Conservation (phyloP, 2,888 invertebrate species). For the Caenorhabditis doughertyi region DNA sequence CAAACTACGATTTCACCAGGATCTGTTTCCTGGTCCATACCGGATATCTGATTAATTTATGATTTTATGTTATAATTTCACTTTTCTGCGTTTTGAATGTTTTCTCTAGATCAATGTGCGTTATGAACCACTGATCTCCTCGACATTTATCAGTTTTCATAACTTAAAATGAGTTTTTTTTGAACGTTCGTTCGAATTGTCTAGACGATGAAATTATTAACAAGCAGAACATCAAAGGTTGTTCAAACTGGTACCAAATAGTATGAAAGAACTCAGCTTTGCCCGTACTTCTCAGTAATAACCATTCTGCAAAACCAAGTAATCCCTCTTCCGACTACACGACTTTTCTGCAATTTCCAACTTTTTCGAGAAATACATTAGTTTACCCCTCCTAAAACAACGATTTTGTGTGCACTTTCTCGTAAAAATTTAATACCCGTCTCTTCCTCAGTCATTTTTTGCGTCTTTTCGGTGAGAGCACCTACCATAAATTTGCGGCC, state of each 20-base stretch:
- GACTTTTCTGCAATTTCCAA: background rate
- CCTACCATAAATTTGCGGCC: slow-evolving; percentile 55
- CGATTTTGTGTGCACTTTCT: slow-evolving; percentile 39
- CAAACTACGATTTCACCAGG: too few species aligned
- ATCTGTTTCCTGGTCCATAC: background rate
- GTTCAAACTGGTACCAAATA: too few species aligned
- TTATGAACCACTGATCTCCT: background rate
- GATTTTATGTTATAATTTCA: background rate
- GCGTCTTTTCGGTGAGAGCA: slow-evolving; percentile 37
- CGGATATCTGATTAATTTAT: slow-evolving; percentile 24
- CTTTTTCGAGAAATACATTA: slow-evolving; percentile 5
- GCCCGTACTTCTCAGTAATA: too few species aligned
- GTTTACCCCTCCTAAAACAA: slow-evolving; percentile 11
- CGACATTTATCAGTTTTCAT: too few species aligned
- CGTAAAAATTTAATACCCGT: slow-evolving; percentile 39
- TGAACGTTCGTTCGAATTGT: too few species aligned
- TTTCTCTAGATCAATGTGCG: background rate
- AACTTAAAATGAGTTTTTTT: too few species aligned
- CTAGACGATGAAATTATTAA: too few species aligned
- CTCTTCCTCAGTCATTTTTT: slow-evolving; percentile 37
- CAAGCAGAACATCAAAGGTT: too few species aligned
- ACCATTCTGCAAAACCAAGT: background rate
- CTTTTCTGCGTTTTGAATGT: background rate
- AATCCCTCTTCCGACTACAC: background rate
- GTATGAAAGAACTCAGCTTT: too few species aligned